These are phyloP conservation scores for Napeogenes sylphis DNA, from an alignment of 2,888 invertebrate genomes.

Conservation along the genomic window DNA sequence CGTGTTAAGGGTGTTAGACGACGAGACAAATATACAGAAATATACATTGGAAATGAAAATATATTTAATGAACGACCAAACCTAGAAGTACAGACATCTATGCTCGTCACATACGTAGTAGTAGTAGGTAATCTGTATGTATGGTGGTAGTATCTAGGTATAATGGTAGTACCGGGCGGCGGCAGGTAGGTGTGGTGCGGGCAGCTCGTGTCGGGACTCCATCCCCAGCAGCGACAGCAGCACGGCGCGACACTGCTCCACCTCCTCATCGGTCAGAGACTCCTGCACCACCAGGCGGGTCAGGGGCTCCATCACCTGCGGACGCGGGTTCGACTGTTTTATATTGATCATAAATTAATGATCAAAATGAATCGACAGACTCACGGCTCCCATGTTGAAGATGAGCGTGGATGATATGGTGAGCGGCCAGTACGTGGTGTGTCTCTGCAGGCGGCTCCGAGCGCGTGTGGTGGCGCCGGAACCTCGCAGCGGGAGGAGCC, in stretches of 20 bases:
- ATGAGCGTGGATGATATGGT: slow-evolving; percentile 93
- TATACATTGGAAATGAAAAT: too few species aligned
- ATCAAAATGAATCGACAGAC: slow-evolving; percentile 31
- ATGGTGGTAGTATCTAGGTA: too few species aligned
- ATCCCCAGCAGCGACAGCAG: slow-evolving; percentile 87
- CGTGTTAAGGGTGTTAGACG: too few species aligned
- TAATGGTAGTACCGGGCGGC: neutral
- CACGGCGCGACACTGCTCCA: slow-evolving; percentile 90
- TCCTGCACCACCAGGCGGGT: slow-evolving; percentile 89
- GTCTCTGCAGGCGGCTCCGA: slow-evolving; percentile 83
- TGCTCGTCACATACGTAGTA: too few species aligned
- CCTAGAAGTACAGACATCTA: too few species aligned
- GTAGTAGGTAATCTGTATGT: too few species aligned
- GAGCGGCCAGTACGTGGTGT: slow-evolving; percentile 92
- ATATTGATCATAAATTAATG: too few species aligned
- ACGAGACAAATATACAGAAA: too few species aligned
- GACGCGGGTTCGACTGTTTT: slow-evolving; percentile 27
- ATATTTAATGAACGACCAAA: too few species aligned
- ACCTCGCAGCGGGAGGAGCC: slow-evolving; percentile 83
- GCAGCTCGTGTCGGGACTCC: slow-evolving; percentile 89
- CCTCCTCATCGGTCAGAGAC: slow-evolving; percentile 89
- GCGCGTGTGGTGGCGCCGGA: slow-evolving; percentile 80
- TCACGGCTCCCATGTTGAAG: slow-evolving; percentile 87
- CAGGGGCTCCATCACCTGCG: slow-evolving; percentile 87
- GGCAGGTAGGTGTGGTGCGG: slow-evolving; percentile 81